Percentiles rank a stretch among this genome's conserved stretches.
phyloP scores from a whole-genome alignment of 2,888 invertebrate genomes.

The Lasioglossum villosulum region DNA sequence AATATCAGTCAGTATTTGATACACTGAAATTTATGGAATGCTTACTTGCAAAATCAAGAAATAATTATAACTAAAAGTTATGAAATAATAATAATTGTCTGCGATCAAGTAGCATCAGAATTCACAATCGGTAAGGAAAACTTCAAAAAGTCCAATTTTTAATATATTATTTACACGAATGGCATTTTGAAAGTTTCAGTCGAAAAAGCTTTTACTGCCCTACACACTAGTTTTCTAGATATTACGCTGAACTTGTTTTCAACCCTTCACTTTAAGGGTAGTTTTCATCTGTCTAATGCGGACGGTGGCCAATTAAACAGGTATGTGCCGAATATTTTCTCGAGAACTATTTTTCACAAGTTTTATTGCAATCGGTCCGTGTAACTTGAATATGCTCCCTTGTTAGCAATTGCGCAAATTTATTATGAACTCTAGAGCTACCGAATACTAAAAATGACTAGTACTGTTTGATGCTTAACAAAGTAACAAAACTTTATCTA shows the following conservation, averaged over 20 bases:
- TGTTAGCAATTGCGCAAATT: too few relatives aligned
- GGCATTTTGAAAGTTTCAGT: too few relatives aligned
- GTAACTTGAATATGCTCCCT: too few relatives aligned
- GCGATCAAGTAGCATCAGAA: not conserved
- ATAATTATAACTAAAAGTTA: too few relatives aligned
- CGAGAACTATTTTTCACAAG: not conserved
- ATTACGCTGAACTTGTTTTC: too few relatives aligned
- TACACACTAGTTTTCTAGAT: too few relatives aligned
- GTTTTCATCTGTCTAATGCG: not conserved
- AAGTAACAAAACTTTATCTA: not conserved
- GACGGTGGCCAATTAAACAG: not conserved
- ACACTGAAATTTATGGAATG: not conserved
- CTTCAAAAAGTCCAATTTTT: too few relatives aligned
- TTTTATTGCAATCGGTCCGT: too few relatives aligned
- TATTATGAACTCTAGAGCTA: not conserved
- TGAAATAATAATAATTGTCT: not conserved
- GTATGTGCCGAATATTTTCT: not conserved
- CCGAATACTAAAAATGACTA: not conserved
- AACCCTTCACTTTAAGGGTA: too few relatives aligned
- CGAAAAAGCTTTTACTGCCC: too few relatives aligned
- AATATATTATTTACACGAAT: too few relatives aligned
- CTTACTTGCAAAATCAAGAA: not conserved
- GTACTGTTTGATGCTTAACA: not conserved
- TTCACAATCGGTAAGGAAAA: too few relatives aligned
- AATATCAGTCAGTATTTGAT: not conserved